Evolutionary conservation across 2,888 invertebrate species (phyloP).

Genomic region (Odontothrips loti): DNA sequence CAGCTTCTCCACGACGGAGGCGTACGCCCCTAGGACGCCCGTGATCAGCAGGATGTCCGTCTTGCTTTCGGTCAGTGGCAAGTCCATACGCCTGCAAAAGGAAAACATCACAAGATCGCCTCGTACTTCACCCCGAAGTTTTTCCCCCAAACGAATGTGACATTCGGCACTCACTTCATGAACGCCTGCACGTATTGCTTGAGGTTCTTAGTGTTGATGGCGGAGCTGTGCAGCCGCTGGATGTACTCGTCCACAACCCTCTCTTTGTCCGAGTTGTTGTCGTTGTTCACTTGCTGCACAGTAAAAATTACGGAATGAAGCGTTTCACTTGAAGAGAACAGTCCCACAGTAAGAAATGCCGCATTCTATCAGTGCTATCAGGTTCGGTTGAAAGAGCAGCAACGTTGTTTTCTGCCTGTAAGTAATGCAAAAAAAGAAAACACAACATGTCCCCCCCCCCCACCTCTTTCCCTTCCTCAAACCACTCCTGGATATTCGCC

Average conservation of each 20-base stretch:
- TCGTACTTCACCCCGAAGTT: too few species aligned
- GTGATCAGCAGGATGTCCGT: constrained; percentile 77
- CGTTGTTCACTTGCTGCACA: constrained; percentile 55
- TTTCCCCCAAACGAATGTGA: too few species aligned
- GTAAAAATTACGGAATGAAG: constrained; percentile 32
- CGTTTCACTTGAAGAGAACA: background rate
- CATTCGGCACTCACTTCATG: constrained; percentile 64
- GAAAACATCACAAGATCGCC: constrained; percentile 38
- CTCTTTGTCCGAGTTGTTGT: constrained; percentile 62
- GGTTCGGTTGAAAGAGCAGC: too few species aligned
- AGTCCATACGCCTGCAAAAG: constrained; percentile 62
- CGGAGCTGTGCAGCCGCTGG: constrained; percentile 63
- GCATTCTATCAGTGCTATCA: too few species aligned
- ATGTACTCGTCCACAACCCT: constrained; percentile 72
- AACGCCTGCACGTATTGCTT: constrained; percentile 77
- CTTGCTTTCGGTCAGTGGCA: constrained; percentile 65
- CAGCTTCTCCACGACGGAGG: constrained; percentile 73
- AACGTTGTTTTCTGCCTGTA: too few species aligned
- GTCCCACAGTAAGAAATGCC: too few species aligned
- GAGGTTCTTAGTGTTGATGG: constrained; percentile 75
- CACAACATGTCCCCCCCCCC: too few species aligned
- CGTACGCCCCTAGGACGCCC: constrained; percentile 72
- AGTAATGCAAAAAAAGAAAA: too few species aligned
- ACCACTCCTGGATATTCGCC: too few species aligned
- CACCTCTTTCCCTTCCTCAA: too few species aligned